Conservation (phyloP, 2,797 vertebrate species). For the Hippoglossus hippoglossus region DNA sequence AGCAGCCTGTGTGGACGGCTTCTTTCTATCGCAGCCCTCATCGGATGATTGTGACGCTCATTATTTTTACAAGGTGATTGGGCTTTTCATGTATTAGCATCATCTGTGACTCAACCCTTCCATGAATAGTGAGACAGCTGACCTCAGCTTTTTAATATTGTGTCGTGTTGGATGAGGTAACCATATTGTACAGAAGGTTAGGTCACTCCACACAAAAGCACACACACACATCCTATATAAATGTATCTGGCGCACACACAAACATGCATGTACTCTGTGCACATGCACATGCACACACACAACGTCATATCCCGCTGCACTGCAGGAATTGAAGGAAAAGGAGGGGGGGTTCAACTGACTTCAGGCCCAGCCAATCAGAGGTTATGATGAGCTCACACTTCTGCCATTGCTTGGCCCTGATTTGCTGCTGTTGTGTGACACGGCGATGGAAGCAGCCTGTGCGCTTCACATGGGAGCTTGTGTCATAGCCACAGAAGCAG, state of each 20-base stretch:
- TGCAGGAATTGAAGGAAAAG: slow-evolving; percentile 59
- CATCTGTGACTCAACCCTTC: slow-evolving; percentile 66
- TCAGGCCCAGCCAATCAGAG: slow-evolving; percentile 82
- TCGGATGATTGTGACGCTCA: slow-evolving; percentile 53
- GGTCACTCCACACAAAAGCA: slow-evolving; percentile 7
- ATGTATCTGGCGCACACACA: slow-evolving; percentile 4
- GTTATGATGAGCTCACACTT: slow-evolving; percentile 74
- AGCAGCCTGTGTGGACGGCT: slow-evolving; percentile 25
- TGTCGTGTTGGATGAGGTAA: slow-evolving; percentile 68
- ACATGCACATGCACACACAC: slow-evolving; percentile 21
- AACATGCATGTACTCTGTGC: slow-evolving; percentile 6
- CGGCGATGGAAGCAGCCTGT: slow-evolving; percentile 76
- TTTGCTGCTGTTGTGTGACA: slow-evolving; percentile 84
- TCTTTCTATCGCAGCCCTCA: slow-evolving; percentile 45
- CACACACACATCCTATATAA: neutral
- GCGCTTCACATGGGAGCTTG: slow-evolving; percentile 83
- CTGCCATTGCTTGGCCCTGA: slow-evolving; percentile 64
- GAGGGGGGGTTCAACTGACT: slow-evolving; percentile 58
- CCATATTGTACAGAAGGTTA: slow-evolving; percentile 46
- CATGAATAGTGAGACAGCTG: slow-evolving; percentile 50
- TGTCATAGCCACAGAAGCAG: slow-evolving; percentile 70
- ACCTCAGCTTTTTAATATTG: slow-evolving; percentile 60
- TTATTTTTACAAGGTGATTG: slow-evolving; percentile 47
- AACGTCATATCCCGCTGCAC: slow-evolving; percentile 46
- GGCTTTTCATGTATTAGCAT: slow-evolving; percentile 48